phyloP scores from a whole-genome alignment of 2,888 invertebrate species.

The Acronicta leporina region DNA sequence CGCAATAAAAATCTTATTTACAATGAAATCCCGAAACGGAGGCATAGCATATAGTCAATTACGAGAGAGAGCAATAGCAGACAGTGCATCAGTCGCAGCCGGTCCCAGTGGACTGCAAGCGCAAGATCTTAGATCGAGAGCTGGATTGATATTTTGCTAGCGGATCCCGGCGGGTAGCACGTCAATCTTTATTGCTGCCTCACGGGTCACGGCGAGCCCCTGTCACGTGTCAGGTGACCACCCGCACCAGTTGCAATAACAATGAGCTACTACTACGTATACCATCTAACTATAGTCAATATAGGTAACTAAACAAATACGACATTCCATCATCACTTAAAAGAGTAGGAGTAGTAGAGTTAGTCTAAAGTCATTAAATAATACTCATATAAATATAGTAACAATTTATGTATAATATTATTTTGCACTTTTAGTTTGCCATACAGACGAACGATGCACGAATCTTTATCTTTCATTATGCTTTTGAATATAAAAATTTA shows the following conservation, averaged over 20 bases:
- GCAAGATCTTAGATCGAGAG: conserved; percentile 79
- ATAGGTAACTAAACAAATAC: no score
- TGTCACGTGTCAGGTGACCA: conserved; percentile 72
- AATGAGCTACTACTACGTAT: conserved; percentile 22
- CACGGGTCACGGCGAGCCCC: conserved; percentile 57
- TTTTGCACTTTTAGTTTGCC: no score
- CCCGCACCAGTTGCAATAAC: conserved; percentile 34
- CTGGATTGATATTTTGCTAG: conserved; percentile 82
- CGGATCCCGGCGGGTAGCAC: conserved; percentile 66
- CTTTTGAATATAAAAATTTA: no score
- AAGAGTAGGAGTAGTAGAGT: no score
- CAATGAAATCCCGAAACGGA: conserved; percentile 11
- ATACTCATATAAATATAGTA: no score
- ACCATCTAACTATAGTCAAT: no score
- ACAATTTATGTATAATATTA: no score
- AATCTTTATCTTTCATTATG: no score
- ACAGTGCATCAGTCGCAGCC: conserved; percentile 61
- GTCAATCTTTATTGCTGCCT: conserved; percentile 83
- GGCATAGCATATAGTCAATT: conserved; percentile 43
- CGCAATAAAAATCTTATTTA: neutral
- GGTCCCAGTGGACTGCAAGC: conserved; percentile 63
- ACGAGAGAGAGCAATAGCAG: conserved; percentile 50
- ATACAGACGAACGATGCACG: no score
- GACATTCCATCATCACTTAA: no score
- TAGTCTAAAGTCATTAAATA: no score